Evolutionary conservation across 2,113 vertebrate genomes (phyloP).

Genomic region (Theristicus caerulescens): DNA sequence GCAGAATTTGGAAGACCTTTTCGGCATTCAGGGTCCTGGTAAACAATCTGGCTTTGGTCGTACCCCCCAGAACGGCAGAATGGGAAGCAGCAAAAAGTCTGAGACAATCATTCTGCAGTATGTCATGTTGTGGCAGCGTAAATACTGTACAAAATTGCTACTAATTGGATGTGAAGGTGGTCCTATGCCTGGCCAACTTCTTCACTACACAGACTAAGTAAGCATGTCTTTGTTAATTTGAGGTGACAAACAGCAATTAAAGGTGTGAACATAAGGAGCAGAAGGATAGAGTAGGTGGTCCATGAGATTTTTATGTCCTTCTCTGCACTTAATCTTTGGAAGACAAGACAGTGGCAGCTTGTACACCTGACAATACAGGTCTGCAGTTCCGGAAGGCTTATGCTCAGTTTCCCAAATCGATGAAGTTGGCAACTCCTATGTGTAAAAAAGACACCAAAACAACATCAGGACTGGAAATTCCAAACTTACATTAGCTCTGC

Average conservation of each 20-base stretch:
- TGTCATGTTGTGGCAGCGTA: not conserved
- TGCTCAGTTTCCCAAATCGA: not conserved
- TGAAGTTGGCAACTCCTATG: fast-evolving
- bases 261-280: not conserved
- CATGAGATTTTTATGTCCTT: not conserved
- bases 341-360: not conserved
- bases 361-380: not conserved
- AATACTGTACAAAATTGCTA: not conserved
- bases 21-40: not conserved
- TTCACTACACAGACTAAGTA: not conserved
- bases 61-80: not conserved
- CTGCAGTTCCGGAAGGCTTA: not conserved
- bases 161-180: not conserved
- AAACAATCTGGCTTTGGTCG: not conserved
- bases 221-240: not conserved
- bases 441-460: not conserved
- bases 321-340: not conserved
- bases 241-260: not conserved
- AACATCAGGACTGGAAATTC: not conserved
- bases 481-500: not conserved
- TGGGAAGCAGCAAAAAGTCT: not conserved
- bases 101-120: not conserved
- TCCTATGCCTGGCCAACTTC: not conserved
- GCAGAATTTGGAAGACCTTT: not conserved
- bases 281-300: not conserved